A percentile compares a stretch with the other conserved stretches of the same genome.
phyloP scores from a whole-genome alignment of 1,140 invertebrate species.

The Drosophila mauritiana region DNA sequence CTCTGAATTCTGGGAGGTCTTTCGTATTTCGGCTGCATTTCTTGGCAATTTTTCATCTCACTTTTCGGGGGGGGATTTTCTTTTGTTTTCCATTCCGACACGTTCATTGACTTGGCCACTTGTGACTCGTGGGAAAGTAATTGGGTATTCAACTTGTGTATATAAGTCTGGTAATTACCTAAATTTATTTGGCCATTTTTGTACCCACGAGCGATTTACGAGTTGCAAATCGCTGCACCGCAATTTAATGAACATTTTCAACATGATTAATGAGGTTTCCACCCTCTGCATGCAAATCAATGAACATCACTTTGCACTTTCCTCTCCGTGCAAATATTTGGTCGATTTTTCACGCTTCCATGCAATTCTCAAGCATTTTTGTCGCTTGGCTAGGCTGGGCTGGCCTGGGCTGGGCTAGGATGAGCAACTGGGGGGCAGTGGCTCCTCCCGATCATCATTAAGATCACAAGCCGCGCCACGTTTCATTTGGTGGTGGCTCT shows the following conservation, averaged over 20 bases:
- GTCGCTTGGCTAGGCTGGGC: slow-evolving; percentile 26
- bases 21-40: slow-evolving; percentile 38
- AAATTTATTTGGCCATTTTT: slow-evolving; percentile 53
- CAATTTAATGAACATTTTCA: slow-evolving; percentile 64
- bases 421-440: slow-evolving; percentile 13
- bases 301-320: slow-evolving; percentile 56
- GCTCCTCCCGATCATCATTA: slow-evolving; percentile 53
- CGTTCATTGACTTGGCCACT: slow-evolving; percentile 67
- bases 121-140: slow-evolving; percentile 50
- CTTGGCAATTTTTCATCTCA: slow-evolving; percentile 22
- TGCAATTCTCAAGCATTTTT: slow-evolving; percentile 72
- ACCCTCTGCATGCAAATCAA: slow-evolving; percentile 58
- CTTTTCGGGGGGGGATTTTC: slow-evolving; percentile 22
- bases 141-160: slow-evolving; percentile 52
- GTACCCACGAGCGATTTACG: slow-evolving; percentile 57
- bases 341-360: slow-evolving; percentile 80
- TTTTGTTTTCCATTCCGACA: slow-evolving; percentile 60
- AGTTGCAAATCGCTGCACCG: slow-evolving; percentile 61
- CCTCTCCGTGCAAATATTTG: slow-evolving; percentile 60
- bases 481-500: slow-evolving; percentile 65
- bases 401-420: not conserved
- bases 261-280: slow-evolving; percentile 72
- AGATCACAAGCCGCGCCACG: slow-evolving; percentile 71
- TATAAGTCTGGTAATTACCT: slow-evolving; percentile 52
- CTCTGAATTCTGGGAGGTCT: slow-evolving; percentile 36